A percentile compares a stretch with the other conserved stretches of the same genome.
phyloP scores from a whole-genome alignment of 2,888 invertebrate genomes.

The Podabrus alpinus region DNA sequence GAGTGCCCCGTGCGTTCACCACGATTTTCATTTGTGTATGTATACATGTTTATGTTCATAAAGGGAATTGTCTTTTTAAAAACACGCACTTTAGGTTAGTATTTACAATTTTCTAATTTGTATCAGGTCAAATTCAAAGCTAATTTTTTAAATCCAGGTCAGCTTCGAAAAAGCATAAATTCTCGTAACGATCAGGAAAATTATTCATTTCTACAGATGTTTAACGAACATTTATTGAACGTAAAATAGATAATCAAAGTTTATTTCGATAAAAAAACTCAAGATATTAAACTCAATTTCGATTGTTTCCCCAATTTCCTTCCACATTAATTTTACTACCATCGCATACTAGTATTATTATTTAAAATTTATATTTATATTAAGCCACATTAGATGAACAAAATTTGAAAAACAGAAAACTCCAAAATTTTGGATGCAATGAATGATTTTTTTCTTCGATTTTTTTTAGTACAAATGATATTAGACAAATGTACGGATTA shows the following conservation, averaged over 20 bases:
- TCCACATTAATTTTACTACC: not conserved
- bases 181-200: not conserved
- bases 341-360: not conserved
- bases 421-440: not conserved
- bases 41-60: constrained; percentile 21
- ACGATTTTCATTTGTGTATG: constrained; percentile 30
- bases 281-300: not conserved
- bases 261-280: not conserved
- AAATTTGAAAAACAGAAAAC: too few species aligned
- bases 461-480: not conserved
- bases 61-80: constrained; percentile 1
- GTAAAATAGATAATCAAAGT: not conserved
- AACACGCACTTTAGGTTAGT: constrained; percentile 12
- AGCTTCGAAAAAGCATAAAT: not conserved
- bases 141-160: not conserved
- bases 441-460: not conserved
- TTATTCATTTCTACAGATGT: not conserved
- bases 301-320: not conserved
- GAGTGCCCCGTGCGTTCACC: constrained; percentile 15
- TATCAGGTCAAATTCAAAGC: not conserved
- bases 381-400: not conserved
- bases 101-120: not conserved
- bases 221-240: not conserved
- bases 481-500: too few species aligned
- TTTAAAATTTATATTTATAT: not conserved